Evolutionary conservation across 2,888 invertebrate species (phyloP), one percentile per base, ranked within the genome.

Genomic region (Dasypolia templi): DNA sequence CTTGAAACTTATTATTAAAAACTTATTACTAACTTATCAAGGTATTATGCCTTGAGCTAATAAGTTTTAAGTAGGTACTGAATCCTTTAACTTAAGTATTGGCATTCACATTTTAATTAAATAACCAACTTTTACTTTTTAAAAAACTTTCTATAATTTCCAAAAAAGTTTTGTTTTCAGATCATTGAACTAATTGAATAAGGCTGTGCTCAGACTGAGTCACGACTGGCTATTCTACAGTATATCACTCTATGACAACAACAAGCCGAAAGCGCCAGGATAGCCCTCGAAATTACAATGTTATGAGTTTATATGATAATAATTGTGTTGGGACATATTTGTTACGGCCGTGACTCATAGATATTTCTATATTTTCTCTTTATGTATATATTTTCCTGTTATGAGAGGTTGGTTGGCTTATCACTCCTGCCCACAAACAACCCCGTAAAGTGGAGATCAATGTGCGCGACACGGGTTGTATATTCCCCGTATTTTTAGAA

Each of bases 61-160:
- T 69, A 65, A 53, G 58, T 62, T 67, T 29, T 14, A n/a, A n/a
- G n/a, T n/a, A 67, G 63, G 67, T 42, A 32, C n/a, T 9, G 49
- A n/a, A 51, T 59, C 72, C 39, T 67, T 67, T 68, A 59, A 79
- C 79, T 81, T 79, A 62, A 66, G 32, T 49, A 65, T 65, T 14
- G 46, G 17, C 29, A 72, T 61, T 72, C 11, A 72, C 64, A 46
- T 81, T 68, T 67, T 55, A 70, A 70, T 66, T 0, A 46, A 79
- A 77, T 44, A 44, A n/a, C n/a, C n/a, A n/a, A n/a, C n/a, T n/a
- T n/a, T n/a, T n/a, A n/a, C n/a, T n/a, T n/a, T n/a, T n/a, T n/a
- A n/a, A 55, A 59, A 44, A 42, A 63, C 44, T 51, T 63, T 61
- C 12, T 64, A n/a, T 49, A 26, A 46, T 35, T 75, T 32, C 0